A percentile compares a stretch with the other conserved stretches of the same genome.
Conservation (phyloP, 2,797 vertebrate species). For the Leptoclinus maculatus region DNA sequence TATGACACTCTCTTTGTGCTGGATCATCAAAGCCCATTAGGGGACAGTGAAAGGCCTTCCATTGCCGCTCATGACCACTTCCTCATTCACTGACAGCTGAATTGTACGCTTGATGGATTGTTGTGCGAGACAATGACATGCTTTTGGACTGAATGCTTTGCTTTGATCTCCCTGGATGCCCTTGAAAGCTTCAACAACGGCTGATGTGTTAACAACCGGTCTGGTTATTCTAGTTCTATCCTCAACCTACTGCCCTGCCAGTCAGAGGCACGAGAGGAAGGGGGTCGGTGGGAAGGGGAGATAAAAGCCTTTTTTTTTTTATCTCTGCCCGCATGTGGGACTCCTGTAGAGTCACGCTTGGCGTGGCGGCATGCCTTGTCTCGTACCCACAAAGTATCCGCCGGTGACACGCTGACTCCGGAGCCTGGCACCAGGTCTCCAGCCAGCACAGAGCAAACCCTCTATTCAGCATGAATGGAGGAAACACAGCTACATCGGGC, state of each 20-base stretch:
- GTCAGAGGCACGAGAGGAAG: slow-evolving; percentile 54
- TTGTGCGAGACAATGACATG: slow-evolving; percentile 76
- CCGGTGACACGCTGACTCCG: slow-evolving; percentile 74
- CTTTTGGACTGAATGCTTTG: slow-evolving; percentile 71
- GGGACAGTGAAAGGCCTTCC: slow-evolving; percentile 72
- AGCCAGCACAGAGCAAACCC: slow-evolving; percentile 73
- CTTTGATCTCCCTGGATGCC: slow-evolving; percentile 80
- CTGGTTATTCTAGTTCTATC: slow-evolving; percentile 70
- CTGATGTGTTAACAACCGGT: slow-evolving; percentile 81
- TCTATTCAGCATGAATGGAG: slow-evolving; percentile 75
- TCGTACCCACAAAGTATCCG: slow-evolving; percentile 72
- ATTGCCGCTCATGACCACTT: slow-evolving; percentile 71
- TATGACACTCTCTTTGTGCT: slow-evolving; percentile 76
- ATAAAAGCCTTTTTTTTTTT: slow-evolving; percentile 70
- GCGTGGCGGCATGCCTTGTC: slow-evolving; percentile 65
- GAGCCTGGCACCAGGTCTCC: slow-evolving; percentile 78
- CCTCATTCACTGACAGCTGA: slow-evolving; percentile 80
- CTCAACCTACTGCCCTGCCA: slow-evolving; percentile 73
- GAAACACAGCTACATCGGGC: slow-evolving; percentile 74
- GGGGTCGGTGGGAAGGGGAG: slow-evolving; percentile 43
- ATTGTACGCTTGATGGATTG: slow-evolving; percentile 78
- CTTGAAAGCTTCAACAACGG: slow-evolving; percentile 72
- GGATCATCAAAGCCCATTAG: slow-evolving; percentile 80
- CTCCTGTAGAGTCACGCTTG: slow-evolving; percentile 61
- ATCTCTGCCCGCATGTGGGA: slow-evolving; percentile 64